phyloP scores from a whole-genome alignment of 92 coral and sea anemone genomes.

The Phenganax marumi region DNA sequence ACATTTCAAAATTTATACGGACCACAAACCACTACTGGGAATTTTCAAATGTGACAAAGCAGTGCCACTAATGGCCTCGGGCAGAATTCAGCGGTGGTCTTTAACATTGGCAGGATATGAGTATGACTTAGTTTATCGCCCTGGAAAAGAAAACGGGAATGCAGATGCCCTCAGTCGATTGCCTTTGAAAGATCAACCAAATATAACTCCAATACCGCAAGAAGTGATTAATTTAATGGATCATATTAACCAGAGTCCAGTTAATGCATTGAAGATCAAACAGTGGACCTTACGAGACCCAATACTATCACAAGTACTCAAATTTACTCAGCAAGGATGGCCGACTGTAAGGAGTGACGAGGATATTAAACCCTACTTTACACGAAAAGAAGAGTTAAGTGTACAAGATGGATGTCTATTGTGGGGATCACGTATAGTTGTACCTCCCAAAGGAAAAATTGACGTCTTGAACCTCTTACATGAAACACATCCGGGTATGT shows the following conservation, averaged over 20 bases:
- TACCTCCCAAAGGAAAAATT: constrained; percentile 50
- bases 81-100: constrained; percentile 16
- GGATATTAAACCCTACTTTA: constrained; percentile 27
- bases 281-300: constrained; percentile 60
- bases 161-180: constrained; percentile 55
- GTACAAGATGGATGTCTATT: constrained; percentile 53
- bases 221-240: constrained; percentile 61
- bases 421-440: constrained; percentile 58
- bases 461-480: constrained; percentile 39
- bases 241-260: constrained; percentile 54
- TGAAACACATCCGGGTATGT: constrained; percentile 26
- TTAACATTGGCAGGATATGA: constrained; percentile 10
- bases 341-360: constrained; percentile 13
- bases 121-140: constrained; percentile 9
- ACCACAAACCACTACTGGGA: constrained; percentile 1
- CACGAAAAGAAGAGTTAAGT: constrained; percentile 46
- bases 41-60: constrained; percentile 20
- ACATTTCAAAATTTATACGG: not conserved
- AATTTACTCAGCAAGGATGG: constrained; percentile 55
- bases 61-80: constrained; percentile 20
- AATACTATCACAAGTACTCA: constrained; percentile 51
- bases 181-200: constrained; percentile 54
- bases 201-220: constrained; percentile 49
- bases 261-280: constrained; percentile 50
- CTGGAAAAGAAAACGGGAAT: constrained; percentile 8